Conservation (phyloP, 2,113 vertebrate genomes). For the Dromiciops gliroides region DNA sequence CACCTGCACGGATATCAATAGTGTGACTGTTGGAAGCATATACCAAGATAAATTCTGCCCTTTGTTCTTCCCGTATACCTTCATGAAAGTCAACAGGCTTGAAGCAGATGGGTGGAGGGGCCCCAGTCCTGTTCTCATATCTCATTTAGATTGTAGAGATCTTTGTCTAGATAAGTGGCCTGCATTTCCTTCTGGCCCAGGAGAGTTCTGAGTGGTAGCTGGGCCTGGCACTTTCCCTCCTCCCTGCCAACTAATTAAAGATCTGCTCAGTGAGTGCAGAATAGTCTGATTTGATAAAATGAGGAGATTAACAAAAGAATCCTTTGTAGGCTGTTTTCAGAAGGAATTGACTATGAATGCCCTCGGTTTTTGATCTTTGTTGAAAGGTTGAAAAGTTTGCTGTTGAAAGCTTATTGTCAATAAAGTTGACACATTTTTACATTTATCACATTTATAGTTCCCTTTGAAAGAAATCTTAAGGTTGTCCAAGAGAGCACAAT, state of each 20-base stretch:
- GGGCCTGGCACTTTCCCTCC: neutral
- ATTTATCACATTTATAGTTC: constrained; percentile 4
- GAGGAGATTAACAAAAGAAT: constrained; percentile 33
- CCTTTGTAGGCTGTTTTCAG: neutral
- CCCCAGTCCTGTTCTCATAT: neutral
- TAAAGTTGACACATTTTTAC: constrained; percentile 43
- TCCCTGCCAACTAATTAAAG: neutral
- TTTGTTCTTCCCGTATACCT: constrained; percentile 50
- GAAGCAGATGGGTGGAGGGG: neutral
- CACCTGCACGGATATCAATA: neutral
- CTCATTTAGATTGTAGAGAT: neutral
- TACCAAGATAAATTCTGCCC: constrained; percentile 31
- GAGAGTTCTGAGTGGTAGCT: neutral
- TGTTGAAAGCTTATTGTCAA: constrained; percentile 40
- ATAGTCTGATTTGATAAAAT: constrained; percentile 16
- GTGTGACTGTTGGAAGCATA: neutral
- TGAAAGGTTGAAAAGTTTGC: constrained; percentile 31
- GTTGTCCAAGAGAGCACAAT: neutral
- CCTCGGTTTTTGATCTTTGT: constrained; percentile 38
- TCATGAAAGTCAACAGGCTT: constrained; percentile 42
- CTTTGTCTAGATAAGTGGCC: neutral
- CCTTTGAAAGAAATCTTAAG: constrained; percentile 36
- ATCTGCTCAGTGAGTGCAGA: neutral
- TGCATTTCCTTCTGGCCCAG: neutral
- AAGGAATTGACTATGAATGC: neutral